phyloP scores from a whole-genome alignment of 2,113 vertebrate species.

The Oncorhynchus nerka region DNA sequence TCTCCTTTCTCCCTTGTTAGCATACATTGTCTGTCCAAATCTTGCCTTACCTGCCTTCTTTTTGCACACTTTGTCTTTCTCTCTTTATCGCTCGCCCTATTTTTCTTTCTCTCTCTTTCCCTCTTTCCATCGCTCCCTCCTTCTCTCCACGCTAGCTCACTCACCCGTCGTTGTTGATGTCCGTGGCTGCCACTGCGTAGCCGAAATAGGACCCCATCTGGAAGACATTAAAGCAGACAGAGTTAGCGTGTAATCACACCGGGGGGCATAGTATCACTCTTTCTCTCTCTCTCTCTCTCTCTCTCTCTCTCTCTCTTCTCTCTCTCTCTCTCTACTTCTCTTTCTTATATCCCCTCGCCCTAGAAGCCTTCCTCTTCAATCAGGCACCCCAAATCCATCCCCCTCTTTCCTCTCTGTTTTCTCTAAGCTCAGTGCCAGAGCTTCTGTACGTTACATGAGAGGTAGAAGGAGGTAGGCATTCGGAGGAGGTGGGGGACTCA shows the following conservation, averaged over 20 bases:
- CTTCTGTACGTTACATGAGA: conserved; percentile 22
- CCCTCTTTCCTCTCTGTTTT: conserved; percentile 38
- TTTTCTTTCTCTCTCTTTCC: neutral
- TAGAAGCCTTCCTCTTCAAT: conserved; percentile 43
- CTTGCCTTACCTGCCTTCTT: neutral
- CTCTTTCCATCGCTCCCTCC: neutral
- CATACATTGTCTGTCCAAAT: neutral
- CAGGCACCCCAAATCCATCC: conserved; percentile 38
- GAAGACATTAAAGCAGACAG: conserved; percentile 57
- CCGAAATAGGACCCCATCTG: conserved; percentile 94
- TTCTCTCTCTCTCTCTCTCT: conserved; percentile 39
- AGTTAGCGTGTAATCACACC: conserved; percentile 57
- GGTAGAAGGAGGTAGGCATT: conserved; percentile 2
- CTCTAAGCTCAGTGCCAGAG: conserved; percentile 37
- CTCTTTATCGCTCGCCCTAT: neutral
- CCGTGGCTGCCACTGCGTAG: conserved; percentile 83
- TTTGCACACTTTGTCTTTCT: neutral
- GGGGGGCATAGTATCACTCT: neutral
- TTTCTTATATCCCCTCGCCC: conserved; percentile 24
- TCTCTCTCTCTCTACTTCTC: conserved; percentile 25
- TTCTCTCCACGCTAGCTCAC: conserved; percentile 39
- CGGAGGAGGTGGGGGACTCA: neutral
- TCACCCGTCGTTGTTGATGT: conserved; percentile 89
- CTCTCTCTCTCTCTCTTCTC: conserved; percentile 36
- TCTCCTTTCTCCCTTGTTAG: conserved; percentile 4